phyloP scores from a whole-genome alignment of 2,888 invertebrate species.

The Eutolmus rufibarbis region DNA sequence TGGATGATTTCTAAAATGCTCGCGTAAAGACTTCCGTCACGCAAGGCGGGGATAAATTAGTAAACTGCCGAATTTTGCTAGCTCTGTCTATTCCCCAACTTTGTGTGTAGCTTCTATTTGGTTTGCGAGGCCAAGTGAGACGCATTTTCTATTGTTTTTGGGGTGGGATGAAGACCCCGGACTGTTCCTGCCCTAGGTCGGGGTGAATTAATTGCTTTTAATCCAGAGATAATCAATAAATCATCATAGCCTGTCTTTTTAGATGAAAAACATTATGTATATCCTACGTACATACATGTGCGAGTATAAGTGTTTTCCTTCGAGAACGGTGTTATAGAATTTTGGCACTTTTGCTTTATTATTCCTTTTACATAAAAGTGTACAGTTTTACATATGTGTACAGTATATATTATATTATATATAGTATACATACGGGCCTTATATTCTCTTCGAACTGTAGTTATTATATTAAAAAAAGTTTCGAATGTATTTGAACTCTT shows the following conservation, averaged over 20 bases:
- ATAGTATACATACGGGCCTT: too few relatives aligned
- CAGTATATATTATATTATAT: too few relatives aligned
- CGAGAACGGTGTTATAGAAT: too few relatives aligned
- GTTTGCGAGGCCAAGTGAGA: neutral
- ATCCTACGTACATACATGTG: neutral
- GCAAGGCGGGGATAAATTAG: constrained; percentile 18
- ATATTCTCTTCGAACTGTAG: too few relatives aligned
- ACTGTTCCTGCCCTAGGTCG: neutral
- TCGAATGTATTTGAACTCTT: too few relatives aligned
- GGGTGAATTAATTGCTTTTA: neutral
- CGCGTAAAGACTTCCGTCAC: constrained; percentile 28
- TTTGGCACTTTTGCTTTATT: neutral
- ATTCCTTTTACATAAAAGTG: neutral
- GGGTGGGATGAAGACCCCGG: neutral
- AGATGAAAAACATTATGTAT: neutral
- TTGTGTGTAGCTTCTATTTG: neutral
- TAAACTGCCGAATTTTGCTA: constrained; percentile 7
- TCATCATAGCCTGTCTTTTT: neutral
- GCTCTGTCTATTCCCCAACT: neutral
- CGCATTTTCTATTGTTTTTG: neutral
- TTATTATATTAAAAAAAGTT: too few relatives aligned
- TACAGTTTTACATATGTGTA: too few relatives aligned
- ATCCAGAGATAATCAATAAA: neutral
- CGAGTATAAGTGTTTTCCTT: too few relatives aligned
- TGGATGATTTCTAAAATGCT: constrained; percentile 24